Conservation (phyloP, 2,113 vertebrate genomes). For the Verasper variegatus region DNA sequence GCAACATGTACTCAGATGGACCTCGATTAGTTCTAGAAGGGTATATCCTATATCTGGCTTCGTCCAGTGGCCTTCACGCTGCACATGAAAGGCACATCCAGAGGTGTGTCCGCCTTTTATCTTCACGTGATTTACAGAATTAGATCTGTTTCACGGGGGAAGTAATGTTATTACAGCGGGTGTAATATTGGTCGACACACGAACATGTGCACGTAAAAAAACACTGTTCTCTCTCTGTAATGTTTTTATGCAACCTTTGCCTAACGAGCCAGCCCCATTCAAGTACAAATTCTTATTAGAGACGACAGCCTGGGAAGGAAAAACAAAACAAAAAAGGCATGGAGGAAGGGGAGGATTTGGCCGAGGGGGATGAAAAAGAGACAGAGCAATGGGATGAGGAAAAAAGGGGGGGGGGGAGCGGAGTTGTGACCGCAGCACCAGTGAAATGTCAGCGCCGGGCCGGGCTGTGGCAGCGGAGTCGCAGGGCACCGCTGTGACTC, state of each 20-base stretch:
- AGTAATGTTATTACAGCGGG: slow-evolving; percentile 26
- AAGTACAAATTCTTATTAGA: slow-evolving; percentile 46
- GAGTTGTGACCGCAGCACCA: slow-evolving; percentile 50
- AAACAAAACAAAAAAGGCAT: slow-evolving; percentile 27
- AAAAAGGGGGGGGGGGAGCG: slow-evolving; percentile 21
- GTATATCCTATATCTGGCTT: background rate
- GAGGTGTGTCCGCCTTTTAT: slow-evolving; percentile 12
- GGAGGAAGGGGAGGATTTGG: slow-evolving; percentile 39
- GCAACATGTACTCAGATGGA: slow-evolving; percentile 4
- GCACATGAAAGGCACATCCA: slow-evolving; percentile 29
- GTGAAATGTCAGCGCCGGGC: slow-evolving; percentile 56
- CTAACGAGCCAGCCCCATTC: slow-evolving; percentile 35
- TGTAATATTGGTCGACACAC: background rate
- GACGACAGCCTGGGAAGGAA: slow-evolving; percentile 44
- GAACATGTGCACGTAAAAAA: background rate
- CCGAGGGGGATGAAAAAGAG: slow-evolving; percentile 19
- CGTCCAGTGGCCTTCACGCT: background rate
- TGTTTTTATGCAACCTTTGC: slow-evolving; percentile 37
- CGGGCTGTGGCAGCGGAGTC: slow-evolving; percentile 22
- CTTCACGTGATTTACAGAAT: slow-evolving; percentile 34
- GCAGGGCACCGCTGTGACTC: slow-evolving; percentile 36
- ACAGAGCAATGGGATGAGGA: slow-evolving; percentile 2
- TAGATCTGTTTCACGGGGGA: slow-evolving; percentile 27
- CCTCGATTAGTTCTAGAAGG: background rate
- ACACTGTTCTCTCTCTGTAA: slow-evolving; percentile 16